A percentile compares a stretch with the other conserved stretches of the same genome.
Conservation (phyloP, 64 coral and sea anemone genomes). For the Orbicella faveolata region DNA sequence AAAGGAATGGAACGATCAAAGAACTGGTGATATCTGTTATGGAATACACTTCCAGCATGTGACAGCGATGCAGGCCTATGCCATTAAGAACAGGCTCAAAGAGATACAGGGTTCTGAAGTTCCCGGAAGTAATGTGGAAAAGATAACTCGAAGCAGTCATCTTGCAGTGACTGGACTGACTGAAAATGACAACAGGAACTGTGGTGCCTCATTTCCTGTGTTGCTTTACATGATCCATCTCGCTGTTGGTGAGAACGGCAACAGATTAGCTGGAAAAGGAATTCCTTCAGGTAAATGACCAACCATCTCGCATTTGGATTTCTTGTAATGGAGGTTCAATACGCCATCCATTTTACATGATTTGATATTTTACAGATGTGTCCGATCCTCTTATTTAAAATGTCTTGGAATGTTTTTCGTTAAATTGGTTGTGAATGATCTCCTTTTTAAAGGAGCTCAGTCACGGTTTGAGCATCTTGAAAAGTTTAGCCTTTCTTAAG, state of each 20-base stretch:
- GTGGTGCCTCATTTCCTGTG: conserved; percentile 68
- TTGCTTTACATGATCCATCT: conserved; percentile 93
- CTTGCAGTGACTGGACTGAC: conserved; percentile 77
- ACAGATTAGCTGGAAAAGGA: conserved; percentile 87
- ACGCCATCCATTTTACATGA: background rate
- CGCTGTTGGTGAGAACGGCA: conserved; percentile 91
- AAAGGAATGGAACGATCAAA: conserved; percentile 43
- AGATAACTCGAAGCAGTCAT: background rate
- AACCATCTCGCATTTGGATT: background rate
- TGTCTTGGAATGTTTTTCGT: too few relatives aligned
- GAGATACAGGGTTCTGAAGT: background rate
- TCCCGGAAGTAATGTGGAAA: background rate
- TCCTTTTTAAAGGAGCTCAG: too few relatives aligned
- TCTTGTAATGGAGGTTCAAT: background rate
- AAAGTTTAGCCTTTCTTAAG: too few relatives aligned
- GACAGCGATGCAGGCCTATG: conserved; percentile 88
- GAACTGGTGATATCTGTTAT: conserved; percentile 47
- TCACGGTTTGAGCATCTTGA: too few relatives aligned
- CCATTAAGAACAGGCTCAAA: conserved; percentile 71
- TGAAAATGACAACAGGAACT: conserved; percentile 60
- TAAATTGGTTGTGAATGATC: too few relatives aligned
- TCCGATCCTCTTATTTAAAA: too few relatives aligned
- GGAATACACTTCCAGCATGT: conserved; percentile 94
- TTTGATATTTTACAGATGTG: too few relatives aligned
- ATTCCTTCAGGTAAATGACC: conserved; percentile 76